A percentile compares a stretch with the other conserved stretches of the same genome.
These are phyloP conservation scores for Euzophera pinguis DNA, from an alignment of 2,888 invertebrate species.

Conservation along the genomic window DNA sequence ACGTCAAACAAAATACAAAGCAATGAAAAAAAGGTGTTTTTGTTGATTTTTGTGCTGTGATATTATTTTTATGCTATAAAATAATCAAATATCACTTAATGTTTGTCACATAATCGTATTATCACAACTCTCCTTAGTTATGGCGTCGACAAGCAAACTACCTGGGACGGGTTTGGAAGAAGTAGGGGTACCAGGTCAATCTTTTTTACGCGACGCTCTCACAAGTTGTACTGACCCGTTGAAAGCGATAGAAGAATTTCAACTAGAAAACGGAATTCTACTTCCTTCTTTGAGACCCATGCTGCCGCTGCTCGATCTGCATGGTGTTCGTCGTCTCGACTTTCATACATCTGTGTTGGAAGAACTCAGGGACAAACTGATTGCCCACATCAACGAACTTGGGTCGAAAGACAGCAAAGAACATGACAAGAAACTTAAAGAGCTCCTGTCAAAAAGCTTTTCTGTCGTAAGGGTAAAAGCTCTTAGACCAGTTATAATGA, in stretches of 20 bases:
- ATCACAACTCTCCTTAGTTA: conserved; percentile 22
- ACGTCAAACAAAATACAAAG: no score
- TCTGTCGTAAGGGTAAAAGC: conserved; percentile 95
- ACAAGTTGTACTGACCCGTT: conserved; percentile 98
- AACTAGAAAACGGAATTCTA: conserved; percentile 94
- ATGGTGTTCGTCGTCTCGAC: conserved; percentile 94
- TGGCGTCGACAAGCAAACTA: conserved; percentile 71
- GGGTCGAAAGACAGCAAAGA: conserved; percentile 86
- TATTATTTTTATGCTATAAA: no score
- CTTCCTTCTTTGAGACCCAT: conserved; percentile 96
- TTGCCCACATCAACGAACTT: conserved; percentile 90
- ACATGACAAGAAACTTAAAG: conserved; percentile 91
- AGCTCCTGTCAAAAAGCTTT: conserved; percentile 94
- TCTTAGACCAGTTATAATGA: conserved; percentile 96
- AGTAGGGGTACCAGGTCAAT: conserved; percentile 92
- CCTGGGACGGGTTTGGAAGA: conserved; percentile 87
- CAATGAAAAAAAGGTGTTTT: no score
- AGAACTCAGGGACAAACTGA: conserved; percentile 83
- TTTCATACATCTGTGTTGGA: conserved; percentile 97
- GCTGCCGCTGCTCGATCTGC: conserved; percentile 95
- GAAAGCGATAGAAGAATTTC: conserved; percentile 99
- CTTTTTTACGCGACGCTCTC: conserved; percentile 92
- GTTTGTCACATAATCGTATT: no score
- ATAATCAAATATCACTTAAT: no score
- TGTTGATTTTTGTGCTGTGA: no score